These are phyloP conservation scores for Crossaster papposus DNA, from an alignment of 53 echinoderm and acorn worm genomes.

Conservation along the genomic window DNA sequence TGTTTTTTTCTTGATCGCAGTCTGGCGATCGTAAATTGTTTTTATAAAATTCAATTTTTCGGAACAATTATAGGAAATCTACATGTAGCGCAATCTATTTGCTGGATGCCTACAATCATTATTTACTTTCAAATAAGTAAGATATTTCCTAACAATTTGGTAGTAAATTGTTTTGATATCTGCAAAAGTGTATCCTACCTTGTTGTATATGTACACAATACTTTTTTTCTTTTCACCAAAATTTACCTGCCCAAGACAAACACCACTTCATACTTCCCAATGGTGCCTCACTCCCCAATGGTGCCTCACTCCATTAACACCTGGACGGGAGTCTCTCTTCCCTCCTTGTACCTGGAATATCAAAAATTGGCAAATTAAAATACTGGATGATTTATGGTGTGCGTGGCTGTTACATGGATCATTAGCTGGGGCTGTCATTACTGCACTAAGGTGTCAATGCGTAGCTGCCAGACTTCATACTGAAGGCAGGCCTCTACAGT, in stretches of 20 bases:
- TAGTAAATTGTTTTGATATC: too few relatives aligned
- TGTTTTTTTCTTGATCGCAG: too few relatives aligned
- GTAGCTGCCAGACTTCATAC: not conserved
- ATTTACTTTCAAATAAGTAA: too few relatives aligned
- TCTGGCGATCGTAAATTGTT: too few relatives aligned
- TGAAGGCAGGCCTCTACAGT: not conserved
- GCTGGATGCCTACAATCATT: too few relatives aligned
- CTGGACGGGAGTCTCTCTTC: not conserved
- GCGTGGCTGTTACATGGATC: constrained; percentile 34
- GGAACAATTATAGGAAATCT: too few relatives aligned
- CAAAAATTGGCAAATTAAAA: constrained; percentile 39
- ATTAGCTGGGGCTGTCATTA: constrained; percentile 43
- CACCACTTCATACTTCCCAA: not conserved
- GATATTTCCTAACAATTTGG: too few relatives aligned
- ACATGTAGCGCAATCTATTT: too few relatives aligned
- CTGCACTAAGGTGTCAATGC: constrained; percentile 24
- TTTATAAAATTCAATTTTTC: too few relatives aligned
- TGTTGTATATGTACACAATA: too few relatives aligned
- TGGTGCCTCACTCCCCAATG: constrained; percentile 24
- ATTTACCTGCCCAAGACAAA: not conserved
- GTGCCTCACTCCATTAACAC: constrained; percentile 23
- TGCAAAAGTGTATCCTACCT: too few relatives aligned
- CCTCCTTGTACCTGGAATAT: not conserved
- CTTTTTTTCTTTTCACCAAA: not conserved
- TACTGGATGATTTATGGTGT: constrained; percentile 49